A percentile compares a stretch with the other conserved stretches of the same genome.
phyloP scores from a whole-genome alignment of 2,888 invertebrate genomes.

The Drosophila recens region DNA sequence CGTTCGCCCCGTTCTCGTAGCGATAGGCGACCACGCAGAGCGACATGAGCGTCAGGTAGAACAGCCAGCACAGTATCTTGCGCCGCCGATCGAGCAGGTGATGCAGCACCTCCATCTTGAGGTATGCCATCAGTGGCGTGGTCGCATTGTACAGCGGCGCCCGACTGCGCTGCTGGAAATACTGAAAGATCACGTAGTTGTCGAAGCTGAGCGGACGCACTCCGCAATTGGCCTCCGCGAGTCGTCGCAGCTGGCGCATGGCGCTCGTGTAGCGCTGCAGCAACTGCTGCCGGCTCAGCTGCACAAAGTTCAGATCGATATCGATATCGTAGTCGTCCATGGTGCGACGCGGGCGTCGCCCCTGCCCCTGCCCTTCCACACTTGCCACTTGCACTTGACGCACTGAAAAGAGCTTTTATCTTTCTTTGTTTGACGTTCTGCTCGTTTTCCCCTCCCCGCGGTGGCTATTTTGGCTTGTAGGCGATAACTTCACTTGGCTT shows the following conservation, averaged over 20 bases:
- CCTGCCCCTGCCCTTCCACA: slow-evolving; percentile 4
- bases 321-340: slow-evolving; percentile 73
- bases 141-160: slow-evolving; percentile 35
- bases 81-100: slow-evolving; percentile 84
- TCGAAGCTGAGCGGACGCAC: slow-evolving; percentile 88
- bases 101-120: slow-evolving; percentile 84
- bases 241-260: slow-evolving; percentile 87
- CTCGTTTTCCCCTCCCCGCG: background rate
- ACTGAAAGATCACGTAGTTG: slow-evolving; percentile 87
- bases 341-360: slow-evolving; percentile 29
- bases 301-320: slow-evolving; percentile 69
- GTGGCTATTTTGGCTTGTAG: background rate
- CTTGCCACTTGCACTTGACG: slow-evolving; percentile 2
- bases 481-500: slow-evolving; percentile 20
- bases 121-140: slow-evolving; percentile 82
- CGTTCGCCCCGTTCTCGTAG: slow-evolving; percentile 76
- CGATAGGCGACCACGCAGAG: slow-evolving; percentile 82
- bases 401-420: slow-evolving; percentile 8
- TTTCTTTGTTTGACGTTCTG: slow-evolving; percentile 9
- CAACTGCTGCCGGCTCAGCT: slow-evolving; percentile 82
- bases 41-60: slow-evolving; percentile 80
- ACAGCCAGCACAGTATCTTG: slow-evolving; percentile 83
- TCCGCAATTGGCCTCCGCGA: slow-evolving; percentile 87
- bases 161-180: slow-evolving; percentile 85
- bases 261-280: slow-evolving; percentile 87